A percentile compares a stretch with the other conserved stretches of the same genome.
phyloP scores from a whole-genome alignment of 1,140 invertebrate genomes.

The Theocolax elegans region DNA sequence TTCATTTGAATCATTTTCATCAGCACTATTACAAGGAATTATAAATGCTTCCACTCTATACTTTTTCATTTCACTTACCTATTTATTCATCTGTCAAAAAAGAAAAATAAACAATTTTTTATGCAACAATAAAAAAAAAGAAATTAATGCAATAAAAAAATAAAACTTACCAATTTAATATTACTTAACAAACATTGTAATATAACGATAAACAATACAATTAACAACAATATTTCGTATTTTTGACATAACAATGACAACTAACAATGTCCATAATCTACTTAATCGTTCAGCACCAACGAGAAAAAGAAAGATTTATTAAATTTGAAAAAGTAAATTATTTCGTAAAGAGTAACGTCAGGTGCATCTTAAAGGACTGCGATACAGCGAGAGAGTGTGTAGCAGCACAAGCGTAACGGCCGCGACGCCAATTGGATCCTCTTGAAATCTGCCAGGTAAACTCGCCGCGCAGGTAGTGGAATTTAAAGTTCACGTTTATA shows the following conservation, averaged over 20 bases:
- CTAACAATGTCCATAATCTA: too few relatives aligned
- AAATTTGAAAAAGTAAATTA: constrained; percentile 4
- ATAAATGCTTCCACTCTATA: constrained; percentile 60
- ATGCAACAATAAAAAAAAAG: too few relatives aligned
- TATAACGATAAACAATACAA: too few relatives aligned
- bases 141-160: not conserved
- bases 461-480: constrained; percentile 20
- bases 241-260: too few relatives aligned
- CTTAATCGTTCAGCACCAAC: too few relatives aligned
- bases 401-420: constrained; percentile 38
- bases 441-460: constrained; percentile 1
- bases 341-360: constrained; percentile 14
- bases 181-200: too few relatives aligned
- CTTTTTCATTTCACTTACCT: constrained; percentile 42
- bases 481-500: constrained; percentile 7
- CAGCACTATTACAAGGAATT: constrained; percentile 45
- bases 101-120: not conserved
- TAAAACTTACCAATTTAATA: not conserved
- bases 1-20: constrained; percentile 21
- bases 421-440: constrained; percentile 13
- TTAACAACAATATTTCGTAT: too few relatives aligned
- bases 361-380: constrained; percentile 21
- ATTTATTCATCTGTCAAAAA: not conserved
- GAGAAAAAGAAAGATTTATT: too few relatives aligned
- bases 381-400: too few relatives aligned